A percentile compares a stretch with the other conserved stretches of the same genome.
Conservation (phyloP, 1,140 invertebrate species). For the Drosophila insularis region DNA sequence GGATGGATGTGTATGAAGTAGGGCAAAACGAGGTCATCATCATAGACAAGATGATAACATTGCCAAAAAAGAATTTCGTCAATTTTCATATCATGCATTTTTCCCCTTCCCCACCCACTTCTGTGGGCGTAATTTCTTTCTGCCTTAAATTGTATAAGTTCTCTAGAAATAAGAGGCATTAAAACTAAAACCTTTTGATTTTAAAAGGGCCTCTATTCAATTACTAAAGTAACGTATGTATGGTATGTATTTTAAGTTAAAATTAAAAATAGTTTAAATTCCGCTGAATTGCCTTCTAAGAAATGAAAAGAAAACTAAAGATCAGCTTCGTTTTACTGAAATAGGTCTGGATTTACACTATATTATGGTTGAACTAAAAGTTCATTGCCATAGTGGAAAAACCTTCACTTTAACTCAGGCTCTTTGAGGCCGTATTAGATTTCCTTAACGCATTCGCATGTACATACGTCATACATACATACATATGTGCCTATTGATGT, state of each 20-base stretch:
- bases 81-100: not conserved
- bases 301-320: too few relatives aligned
- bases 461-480: not conserved
- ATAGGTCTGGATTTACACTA: not conserved
- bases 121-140: not conserved
- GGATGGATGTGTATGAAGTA: conserved; percentile 12
- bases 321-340: too few relatives aligned
- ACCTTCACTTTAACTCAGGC: conserved; percentile 28
- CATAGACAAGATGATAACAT: conserved; percentile 19
- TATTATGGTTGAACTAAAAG: conserved; percentile 14
- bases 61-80: conserved; percentile 10
- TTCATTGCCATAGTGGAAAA: conserved; percentile 47
- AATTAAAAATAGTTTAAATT: not conserved
- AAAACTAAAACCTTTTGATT: too few relatives aligned
- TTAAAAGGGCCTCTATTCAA: too few relatives aligned
- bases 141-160: too few relatives aligned
- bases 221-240: too few relatives aligned
- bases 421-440: not conserved
- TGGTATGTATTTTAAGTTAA: too few relatives aligned
- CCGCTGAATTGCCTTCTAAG: too few relatives aligned
- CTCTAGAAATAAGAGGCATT: too few relatives aligned
- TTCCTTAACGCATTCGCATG: not conserved
- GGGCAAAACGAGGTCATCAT: conserved; percentile 39
- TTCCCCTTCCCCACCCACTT: too few relatives aligned
- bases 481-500: not conserved